Conservation (phyloP, 1,140 invertebrate genomes). For the Aphelenchoides besseyi region DNA sequence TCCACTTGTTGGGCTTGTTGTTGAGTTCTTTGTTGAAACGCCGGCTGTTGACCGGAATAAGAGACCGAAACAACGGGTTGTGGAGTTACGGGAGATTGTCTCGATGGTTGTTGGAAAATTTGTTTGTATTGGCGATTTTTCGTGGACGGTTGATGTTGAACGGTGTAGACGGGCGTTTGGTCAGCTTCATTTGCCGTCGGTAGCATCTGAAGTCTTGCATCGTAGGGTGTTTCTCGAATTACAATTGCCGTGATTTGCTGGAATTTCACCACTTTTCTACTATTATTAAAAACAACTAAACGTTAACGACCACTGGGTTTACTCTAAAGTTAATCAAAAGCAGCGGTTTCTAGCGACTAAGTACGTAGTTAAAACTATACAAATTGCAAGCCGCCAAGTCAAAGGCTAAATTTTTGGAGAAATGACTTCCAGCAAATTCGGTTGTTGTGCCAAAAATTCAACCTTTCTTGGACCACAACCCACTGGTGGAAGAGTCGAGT, state of each 20-base stretch:
- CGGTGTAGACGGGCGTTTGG: background rate
- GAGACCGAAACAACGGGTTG: background rate
- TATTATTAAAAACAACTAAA: background rate
- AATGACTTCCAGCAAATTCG: conserved; percentile 13
- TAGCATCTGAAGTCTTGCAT: conserved; percentile 7
- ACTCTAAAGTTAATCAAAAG: background rate
- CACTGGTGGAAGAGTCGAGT: background rate
- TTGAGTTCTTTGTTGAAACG: background rate
- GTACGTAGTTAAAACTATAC: too few relatives aligned
- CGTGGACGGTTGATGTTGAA: background rate
- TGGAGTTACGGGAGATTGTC: background rate
- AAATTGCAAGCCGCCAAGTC: background rate
- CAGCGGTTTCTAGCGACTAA: too few relatives aligned
- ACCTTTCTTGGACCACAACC: conserved; percentile 18
- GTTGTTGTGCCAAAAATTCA: background rate
- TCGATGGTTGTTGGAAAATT: background rate
- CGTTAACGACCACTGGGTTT: background rate
- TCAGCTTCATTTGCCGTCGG: background rate
- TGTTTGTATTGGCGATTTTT: conserved; percentile 10
- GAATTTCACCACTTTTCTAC: background rate
- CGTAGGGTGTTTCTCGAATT: background rate
- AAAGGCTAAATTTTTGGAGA: conserved; percentile 5
- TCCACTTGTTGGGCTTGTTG: background rate
- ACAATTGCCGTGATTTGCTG: conserved; percentile 12
- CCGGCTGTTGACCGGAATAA: background rate